These are phyloP conservation scores for Temnothorax longispinosus DNA, from an alignment of 1,140 invertebrate species.

Conservation along the genomic window DNA sequence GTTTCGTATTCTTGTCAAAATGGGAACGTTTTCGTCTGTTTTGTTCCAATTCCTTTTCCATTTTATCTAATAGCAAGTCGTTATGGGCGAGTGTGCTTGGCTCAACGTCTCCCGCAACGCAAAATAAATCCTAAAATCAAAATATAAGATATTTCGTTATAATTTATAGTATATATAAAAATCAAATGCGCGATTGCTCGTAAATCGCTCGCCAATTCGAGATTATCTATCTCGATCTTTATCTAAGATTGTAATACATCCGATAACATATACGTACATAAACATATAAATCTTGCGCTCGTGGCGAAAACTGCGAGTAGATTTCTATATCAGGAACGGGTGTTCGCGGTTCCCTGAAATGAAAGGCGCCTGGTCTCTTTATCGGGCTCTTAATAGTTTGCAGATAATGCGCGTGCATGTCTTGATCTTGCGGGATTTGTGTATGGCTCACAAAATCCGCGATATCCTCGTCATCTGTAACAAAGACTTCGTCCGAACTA, in stretches of 20 bases:
- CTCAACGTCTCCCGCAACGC: constrained; percentile 63
- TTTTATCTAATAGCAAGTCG: constrained; percentile 54
- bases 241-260: too few relatives aligned
- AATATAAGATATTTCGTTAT: background rate
- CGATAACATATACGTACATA: constrained; percentile 79
- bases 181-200: background rate
- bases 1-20: background rate
- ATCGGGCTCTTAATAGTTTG: too few relatives aligned
- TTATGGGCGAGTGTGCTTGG: background rate
- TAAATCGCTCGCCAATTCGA: too few relatives aligned
- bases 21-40: constrained; percentile 59
- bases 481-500: too few relatives aligned
- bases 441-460: too few relatives aligned
- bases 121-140: constrained; percentile 78
- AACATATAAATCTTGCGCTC: constrained; percentile 76
- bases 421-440: too few relatives aligned
- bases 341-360: too few relatives aligned
- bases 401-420: too few relatives aligned
- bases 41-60: constrained; percentile 51
- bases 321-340: too few relatives aligned
- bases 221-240: too few relatives aligned
- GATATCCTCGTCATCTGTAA: too few relatives aligned
- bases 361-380: too few relatives aligned
- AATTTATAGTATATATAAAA: background rate
- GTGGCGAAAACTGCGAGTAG: constrained; percentile 76